A percentile compares a stretch with the other conserved stretches of the same genome.
Evolutionary conservation across 2,888 invertebrate species (phyloP).

Genomic region (Hymenopus coronatus): DNA sequence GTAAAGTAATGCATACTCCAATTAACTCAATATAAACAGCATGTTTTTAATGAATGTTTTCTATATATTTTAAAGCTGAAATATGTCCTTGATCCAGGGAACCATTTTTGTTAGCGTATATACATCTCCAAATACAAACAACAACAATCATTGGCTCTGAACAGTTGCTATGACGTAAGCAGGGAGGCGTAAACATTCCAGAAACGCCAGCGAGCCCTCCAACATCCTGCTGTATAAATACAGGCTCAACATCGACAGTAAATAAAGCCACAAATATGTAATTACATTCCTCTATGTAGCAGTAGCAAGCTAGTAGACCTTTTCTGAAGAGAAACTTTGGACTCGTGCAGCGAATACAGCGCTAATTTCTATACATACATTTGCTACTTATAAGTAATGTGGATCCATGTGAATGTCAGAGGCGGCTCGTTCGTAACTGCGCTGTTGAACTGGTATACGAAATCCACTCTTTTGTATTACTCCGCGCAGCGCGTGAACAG

Average conservation of each 20-base stretch:
- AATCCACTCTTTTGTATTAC: too few species aligned
- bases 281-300: background rate
- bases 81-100: too few species aligned
- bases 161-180: background rate
- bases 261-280: background rate
- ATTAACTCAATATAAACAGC: too few species aligned
- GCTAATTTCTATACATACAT: background rate
- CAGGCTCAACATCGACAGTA: background rate
- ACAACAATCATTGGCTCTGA: background rate
- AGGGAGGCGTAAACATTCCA: background rate
- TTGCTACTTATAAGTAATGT: background rate
- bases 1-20: too few species aligned
- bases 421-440: too few species aligned
- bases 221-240: background rate
- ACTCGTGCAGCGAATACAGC: too few species aligned
- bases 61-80: too few species aligned
- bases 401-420: too few species aligned
- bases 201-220: background rate
- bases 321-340: background rate
- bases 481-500: too few species aligned
- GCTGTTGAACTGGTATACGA: too few species aligned
- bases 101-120: background rate
- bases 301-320: background rate
- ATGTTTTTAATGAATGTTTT: too few species aligned
- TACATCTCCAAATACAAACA: background rate